Evolutionary conservation across 2,113 vertebrate genomes (phyloP), one percentile per base, ranked within the genome.

Genomic region (Fulica atra): DNA sequence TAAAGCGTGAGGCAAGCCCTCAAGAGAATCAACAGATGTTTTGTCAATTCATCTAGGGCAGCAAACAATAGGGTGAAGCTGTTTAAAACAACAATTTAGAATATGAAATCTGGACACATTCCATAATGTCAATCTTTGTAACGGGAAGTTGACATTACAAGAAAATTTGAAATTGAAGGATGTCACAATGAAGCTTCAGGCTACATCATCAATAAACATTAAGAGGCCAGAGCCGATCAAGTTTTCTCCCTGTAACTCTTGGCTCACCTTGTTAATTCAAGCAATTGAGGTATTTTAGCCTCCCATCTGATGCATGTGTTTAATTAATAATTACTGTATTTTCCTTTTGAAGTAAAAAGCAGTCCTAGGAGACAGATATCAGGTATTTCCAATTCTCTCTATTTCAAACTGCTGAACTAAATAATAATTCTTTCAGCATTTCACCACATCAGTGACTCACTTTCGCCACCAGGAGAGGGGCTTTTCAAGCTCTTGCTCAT

Each of bases 381-480:
- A 70, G 38, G 5, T 61, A 72, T 54, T 80, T 89, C 53, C 50
- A 40, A 33, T 16, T 42, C 63, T 33, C 53, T 65, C 36, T 63
- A 10, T 51, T 92, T 66, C 56, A 77, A 70, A 50, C 17, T 50
- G 28, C 24, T 59, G 20, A 92, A 77, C 42, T 46, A 59, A 13
- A 40, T 18, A 71, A 26, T 4, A 25, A 57, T 66, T 59, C 31
- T 60, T 3, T 36, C 13, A 24, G 35, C 17, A 77, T 23, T 77
- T 65, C 42, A 88, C 19, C 48, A 21, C 13, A 65, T 48, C n/a
- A 91, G 20, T 28, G 31, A 98, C 98, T 98, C 84, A 98, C 98
- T 95, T 98, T 96, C 98, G 98, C 99, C 99, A 99, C 96, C 98
- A 97, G 95, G 98, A 98, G 96, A 98, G 98, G 28, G 99, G 98